These are phyloP conservation scores for Astropecten irregularis DNA, from an alignment of 53 echinoderm and acorn worm species.

Conservation along the genomic window DNA sequence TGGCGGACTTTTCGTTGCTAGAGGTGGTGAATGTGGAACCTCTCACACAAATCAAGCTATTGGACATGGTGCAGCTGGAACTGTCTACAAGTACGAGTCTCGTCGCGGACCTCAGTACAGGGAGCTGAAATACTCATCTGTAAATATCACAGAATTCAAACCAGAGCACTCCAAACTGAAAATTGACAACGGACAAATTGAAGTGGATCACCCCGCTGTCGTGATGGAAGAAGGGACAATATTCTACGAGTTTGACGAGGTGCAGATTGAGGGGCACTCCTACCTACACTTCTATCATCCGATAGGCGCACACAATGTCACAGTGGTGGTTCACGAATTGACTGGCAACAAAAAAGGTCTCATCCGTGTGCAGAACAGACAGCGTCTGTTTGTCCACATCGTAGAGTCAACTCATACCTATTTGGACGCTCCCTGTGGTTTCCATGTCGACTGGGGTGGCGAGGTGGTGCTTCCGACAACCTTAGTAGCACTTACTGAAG, in stretches of 20 bases:
- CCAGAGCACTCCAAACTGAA: conserved; percentile 84
- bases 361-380: conserved; percentile 74
- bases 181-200: conserved; percentile 76
- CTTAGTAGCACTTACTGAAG: conserved; percentile 68
- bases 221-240: conserved; percentile 88
- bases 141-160: conserved; percentile 81
- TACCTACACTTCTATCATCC: conserved; percentile 94
- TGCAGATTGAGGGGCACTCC: conserved; percentile 87
- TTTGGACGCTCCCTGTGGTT: conserved; percentile 89
- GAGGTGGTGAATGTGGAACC: conserved; percentile 67
- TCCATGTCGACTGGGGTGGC: conserved; percentile 86
- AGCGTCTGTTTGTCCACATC: conserved; percentile 82
- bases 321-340: conserved; percentile 83
- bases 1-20: conserved; percentile 72
- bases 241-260: conserved; percentile 95
- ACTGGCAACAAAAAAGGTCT: conserved; percentile 84
- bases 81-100: conserved; percentile 92
- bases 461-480: conserved; percentile 85
- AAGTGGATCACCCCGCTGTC: conserved; percentile 84
- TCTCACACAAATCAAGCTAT: conserved; percentile 15
- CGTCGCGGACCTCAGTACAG: conserved; percentile 88
- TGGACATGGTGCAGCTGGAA: conserved; percentile 88
- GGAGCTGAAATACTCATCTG: conserved; percentile 76
- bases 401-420: conserved; percentile 94
- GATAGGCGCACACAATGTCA: conserved; percentile 73